Conservation (phyloP, 2,797 vertebrate genomes). For the Tokudaia tokunoshimensis region DNA sequence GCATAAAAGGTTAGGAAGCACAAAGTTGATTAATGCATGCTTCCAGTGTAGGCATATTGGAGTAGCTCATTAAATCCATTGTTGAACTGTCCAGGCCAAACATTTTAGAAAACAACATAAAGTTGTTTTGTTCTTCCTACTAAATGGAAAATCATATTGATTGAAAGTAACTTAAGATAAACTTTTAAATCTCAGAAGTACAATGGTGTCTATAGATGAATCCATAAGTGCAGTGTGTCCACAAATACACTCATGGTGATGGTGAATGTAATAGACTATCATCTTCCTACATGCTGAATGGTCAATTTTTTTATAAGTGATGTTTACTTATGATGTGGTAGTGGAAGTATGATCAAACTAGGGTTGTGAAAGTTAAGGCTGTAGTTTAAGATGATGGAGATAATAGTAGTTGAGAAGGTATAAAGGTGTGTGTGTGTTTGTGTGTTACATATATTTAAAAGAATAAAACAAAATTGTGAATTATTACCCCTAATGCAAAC, state of each 20-base stretch:
- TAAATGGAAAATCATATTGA: constrained; percentile 42
- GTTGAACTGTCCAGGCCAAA: not conserved
- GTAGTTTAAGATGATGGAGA: not conserved
- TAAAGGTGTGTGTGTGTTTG: not conserved
- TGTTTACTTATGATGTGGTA: not conserved
- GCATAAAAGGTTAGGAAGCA: not conserved
- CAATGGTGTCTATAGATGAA: not conserved
- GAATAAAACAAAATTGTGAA: not conserved
- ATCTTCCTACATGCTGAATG: not conserved
- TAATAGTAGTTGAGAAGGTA: not conserved
- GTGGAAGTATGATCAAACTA: not conserved
- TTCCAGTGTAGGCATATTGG: not conserved
- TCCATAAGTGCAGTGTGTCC: not conserved
- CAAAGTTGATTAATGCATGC: not conserved
- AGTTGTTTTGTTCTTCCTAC: not conserved
- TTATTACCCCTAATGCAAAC: not conserved
- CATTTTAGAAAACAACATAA: constrained; percentile 14
- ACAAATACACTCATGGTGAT: not conserved
- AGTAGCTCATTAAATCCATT: not conserved
- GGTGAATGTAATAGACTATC: not conserved
- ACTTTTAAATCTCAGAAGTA: not conserved
- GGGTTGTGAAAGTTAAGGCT: not conserved
- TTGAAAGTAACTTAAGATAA: constrained; percentile 36
- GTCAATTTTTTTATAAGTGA: not conserved
- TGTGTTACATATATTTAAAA: not conserved